Conservation (phyloP, 2,888 invertebrate species). For the Bombylius major region DNA sequence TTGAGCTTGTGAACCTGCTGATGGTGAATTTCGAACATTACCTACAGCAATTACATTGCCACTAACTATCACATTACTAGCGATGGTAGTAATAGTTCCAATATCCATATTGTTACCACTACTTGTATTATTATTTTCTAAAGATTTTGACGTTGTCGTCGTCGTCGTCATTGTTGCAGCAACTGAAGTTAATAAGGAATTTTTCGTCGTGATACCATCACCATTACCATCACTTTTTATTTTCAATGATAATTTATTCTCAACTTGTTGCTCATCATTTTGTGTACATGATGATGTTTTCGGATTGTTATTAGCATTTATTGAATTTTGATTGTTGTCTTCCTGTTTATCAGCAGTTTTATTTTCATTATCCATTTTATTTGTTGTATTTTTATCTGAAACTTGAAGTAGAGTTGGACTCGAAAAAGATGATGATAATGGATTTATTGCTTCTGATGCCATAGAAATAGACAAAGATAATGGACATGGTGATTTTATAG, state of each 20-base stretch:
- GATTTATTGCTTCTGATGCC: background rate
- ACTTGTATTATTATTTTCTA: background rate
- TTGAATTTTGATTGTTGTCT: too few species aligned
- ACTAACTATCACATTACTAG: slow-evolving; percentile 15
- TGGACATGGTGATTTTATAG: background rate
- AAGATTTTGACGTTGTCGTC: too few species aligned
- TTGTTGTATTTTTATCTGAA: background rate
- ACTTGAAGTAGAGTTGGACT: background rate
- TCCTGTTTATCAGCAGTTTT: background rate
- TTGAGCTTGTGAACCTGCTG: slow-evolving; percentile 40
- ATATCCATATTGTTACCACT: slow-evolving; percentile 1
- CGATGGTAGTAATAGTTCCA: slow-evolving; percentile 7
- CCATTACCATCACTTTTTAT: too few species aligned
- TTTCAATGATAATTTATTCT: too few species aligned
- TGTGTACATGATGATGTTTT: too few species aligned
- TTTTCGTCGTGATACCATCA: too few species aligned
- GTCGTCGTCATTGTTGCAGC: too few species aligned
- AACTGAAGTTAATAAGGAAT: too few species aligned
- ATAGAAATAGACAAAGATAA: background rate
- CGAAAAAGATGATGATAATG: background rate
- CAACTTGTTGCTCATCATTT: too few species aligned
- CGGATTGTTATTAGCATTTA: too few species aligned
- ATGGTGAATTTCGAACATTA: slow-evolving; percentile 35
- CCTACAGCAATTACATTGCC: slow-evolving; percentile 10
- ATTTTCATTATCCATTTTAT: background rate